Conservation (phyloP, 2,888 invertebrate genomes). For the Coelogynopora nodosa region DNA sequence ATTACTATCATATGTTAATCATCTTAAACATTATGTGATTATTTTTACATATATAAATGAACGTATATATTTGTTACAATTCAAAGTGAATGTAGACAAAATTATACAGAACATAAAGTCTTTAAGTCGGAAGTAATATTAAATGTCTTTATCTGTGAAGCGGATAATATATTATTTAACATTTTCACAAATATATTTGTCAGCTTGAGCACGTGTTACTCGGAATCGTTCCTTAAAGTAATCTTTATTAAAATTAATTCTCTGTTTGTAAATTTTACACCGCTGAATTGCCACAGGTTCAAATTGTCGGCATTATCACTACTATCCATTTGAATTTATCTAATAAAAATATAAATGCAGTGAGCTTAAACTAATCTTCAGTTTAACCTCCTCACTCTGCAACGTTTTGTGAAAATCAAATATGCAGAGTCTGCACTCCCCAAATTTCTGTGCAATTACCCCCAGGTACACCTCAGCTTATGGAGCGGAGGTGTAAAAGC, state of each 20-base stretch:
- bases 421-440: too few species aligned
- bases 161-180: neutral
- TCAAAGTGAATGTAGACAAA: neutral
- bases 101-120: neutral
- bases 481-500: too few species aligned
- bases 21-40: neutral
- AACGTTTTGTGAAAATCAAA: too few species aligned
- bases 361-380: too few species aligned
- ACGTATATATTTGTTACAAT: neutral
- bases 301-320: neutral
- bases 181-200: neutral
- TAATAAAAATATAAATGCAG: neutral
- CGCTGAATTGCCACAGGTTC: neutral
- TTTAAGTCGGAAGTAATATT: neutral
- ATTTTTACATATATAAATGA: too few species aligned
- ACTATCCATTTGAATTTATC: neutral
- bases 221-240: slow-evolving; percentile 2
- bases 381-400: too few species aligned
- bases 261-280: slow-evolving; percentile 4
- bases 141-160: neutral
- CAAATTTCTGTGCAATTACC: too few species aligned
- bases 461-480: too few species aligned
- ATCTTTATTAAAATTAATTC: neutral
- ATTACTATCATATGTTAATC: neutral
- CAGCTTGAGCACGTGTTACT: neutral